Percentiles rank a stretch among this genome's conserved stretches.
phyloP scores from a whole-genome alignment of 2,113 vertebrate genomes.

The Tonatia bakeri region DNA sequence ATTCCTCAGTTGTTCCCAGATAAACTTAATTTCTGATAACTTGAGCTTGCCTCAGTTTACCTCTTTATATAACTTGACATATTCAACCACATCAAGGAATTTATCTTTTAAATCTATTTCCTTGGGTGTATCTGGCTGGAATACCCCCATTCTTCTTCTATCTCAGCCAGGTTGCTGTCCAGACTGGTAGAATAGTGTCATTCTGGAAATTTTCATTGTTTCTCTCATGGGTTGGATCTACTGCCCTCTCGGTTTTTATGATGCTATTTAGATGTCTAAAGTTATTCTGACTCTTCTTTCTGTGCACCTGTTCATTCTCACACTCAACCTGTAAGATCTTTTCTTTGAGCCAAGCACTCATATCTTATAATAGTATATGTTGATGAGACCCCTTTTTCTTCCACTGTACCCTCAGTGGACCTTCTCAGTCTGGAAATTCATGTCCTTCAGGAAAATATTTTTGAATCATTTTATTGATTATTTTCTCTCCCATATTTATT shows the following conservation, averaged over 20 bases:
- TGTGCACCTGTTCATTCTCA: neutral
- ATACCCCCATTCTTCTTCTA: neutral
- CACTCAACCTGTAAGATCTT: neutral
- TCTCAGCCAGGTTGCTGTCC: neutral
- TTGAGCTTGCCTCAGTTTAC: neutral
- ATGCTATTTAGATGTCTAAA: neutral
- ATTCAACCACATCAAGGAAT: neutral
- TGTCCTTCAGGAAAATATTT: neutral
- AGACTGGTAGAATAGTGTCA: neutral
- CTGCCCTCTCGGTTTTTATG: neutral
- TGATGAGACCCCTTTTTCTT: neutral
- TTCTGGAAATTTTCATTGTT: neutral
- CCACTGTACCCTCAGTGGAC: no score
- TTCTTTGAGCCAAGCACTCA: neutral
- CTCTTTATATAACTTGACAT: neutral
- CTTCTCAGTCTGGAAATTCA: neutral
- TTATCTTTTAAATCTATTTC: neutral
- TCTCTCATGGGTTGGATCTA: neutral
- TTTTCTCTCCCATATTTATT: neutral
- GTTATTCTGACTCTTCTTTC: neutral
- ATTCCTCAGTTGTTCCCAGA: neutral
- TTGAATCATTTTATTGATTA: slow-evolving; percentile 7
- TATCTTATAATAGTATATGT: neutral
- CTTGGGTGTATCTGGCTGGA: neutral
- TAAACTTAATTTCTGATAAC: neutral